Conservation (phyloP, 2,113 vertebrate species). For the Pipra filicauda region DNA sequence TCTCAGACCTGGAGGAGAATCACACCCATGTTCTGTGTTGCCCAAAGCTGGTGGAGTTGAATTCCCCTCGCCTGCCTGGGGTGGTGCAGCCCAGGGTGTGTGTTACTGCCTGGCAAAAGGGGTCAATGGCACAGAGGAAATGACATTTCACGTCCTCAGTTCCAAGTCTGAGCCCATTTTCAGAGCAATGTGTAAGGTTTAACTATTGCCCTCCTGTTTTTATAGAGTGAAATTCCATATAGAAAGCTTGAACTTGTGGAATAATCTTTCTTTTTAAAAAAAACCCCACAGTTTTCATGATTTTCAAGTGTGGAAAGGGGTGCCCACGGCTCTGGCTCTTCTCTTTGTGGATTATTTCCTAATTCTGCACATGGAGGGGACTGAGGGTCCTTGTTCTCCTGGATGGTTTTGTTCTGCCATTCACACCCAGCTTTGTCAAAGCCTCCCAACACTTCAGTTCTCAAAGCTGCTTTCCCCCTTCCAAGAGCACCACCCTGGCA, state of each 20-base stretch:
- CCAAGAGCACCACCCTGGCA: background rate
- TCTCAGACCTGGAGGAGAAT: background rate
- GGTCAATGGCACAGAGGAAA: background rate
- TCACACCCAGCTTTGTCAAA: background rate
- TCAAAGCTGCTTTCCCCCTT: background rate
- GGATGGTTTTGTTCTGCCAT: rapidly evolving
- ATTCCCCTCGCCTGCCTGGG: background rate
- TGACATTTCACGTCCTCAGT: background rate
- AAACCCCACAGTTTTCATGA: background rate
- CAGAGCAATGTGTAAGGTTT: background rate
- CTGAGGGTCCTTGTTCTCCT: background rate
- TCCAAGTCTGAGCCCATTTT: background rate
- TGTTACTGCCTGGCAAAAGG: background rate
- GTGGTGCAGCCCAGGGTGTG: background rate
- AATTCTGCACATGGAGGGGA: background rate
- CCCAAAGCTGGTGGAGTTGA: background rate
- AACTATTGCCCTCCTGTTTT: background rate
- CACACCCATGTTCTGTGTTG: background rate
- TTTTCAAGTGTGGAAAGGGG: background rate
- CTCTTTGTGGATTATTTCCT: background rate
- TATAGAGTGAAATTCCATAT: rapidly evolving
- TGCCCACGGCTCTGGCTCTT: background rate
- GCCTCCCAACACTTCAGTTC: rapidly evolving
- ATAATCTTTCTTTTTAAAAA: background rate
- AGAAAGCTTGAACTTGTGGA: background rate